These are phyloP conservation scores for Meriones unguiculatus DNA, from an alignment of 2,113 vertebrate species.

Conservation along the genomic window DNA sequence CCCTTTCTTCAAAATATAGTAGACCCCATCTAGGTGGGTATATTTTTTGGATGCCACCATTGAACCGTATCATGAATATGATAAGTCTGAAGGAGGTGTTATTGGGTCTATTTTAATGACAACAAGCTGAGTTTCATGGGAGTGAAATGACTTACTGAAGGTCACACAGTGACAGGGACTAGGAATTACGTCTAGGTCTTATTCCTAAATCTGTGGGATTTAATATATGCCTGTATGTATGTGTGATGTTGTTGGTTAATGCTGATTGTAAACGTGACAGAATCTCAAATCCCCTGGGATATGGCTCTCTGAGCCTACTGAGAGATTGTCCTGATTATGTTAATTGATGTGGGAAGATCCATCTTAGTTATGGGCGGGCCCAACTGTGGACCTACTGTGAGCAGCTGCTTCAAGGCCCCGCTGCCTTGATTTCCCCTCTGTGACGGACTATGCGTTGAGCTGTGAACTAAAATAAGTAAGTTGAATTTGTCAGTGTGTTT, in stretches of 20 bases:
- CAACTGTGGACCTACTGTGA: neutral
- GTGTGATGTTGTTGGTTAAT: neutral
- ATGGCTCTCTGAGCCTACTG: neutral
- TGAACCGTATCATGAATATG: neutral
- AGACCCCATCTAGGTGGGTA: neutral
- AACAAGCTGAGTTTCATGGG: constrained; percentile 37
- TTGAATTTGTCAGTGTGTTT: neutral
- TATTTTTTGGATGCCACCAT: neutral
- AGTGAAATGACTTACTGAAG: constrained; percentile 43
- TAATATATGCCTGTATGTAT: neutral
- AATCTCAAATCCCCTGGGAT: neutral
- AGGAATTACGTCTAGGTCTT: neutral
- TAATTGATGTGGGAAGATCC: neutral
- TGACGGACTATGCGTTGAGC: neutral
- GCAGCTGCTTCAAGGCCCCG: neutral
- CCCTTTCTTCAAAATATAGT: neutral
- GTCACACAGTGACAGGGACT: neutral
- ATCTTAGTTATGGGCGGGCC: neutral
- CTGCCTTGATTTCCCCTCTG: neutral
- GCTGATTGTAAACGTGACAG: neutral
- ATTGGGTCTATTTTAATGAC: constrained; percentile 49
- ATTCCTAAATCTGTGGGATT: neutral
- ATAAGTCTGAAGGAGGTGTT: neutral
- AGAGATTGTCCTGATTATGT: neutral
- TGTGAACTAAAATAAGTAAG: neutral